Base-by-base conservation (phyloP, 2,888 invertebrate species). In the Auanema freiburgensis region DNA sequence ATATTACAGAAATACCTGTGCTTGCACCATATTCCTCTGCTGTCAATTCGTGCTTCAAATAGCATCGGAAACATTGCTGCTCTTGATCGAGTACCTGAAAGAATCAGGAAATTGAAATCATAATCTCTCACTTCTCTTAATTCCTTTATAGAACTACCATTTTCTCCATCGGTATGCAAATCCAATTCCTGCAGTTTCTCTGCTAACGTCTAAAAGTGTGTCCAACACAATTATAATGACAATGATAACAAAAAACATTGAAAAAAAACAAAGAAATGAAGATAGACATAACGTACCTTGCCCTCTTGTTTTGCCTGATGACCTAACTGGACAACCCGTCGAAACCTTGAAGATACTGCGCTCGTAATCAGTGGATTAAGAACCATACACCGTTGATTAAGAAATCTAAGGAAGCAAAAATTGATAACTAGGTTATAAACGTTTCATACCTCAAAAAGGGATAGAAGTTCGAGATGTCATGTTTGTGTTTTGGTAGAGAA, bases 251-350 rank as follows among this genome's bases (percentile, higher is more conserved):
- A 43, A 43, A 43, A 12, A 43, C 43, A 43, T 14, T 43, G 12
- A 43, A 14, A 43, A 43, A 43, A 14, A 43, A 12, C 43, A 14
- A 43, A 14, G 43, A 14, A 14, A 43, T 18, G 46, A 21, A 46
- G 18, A 16, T 3, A 46, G 43, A 16, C 46, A 46, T 16, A 11
- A 44, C 24, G 23, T 43, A 66, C 70, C 42, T 66, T 71, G 25
- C 67, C 63, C 46, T 71, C 68, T 6, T 59, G 44, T 18, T 57
- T 42, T 0, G 72, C 72, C 46, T 69, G 63, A 11, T 72, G 56
- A 10, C 63, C 62, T 25, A 72, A 54, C 24, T 72, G 69, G n/a
- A 69, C 62, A 16, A 72, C 63, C 50, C 62, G 60, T 24, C 69
- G 51, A 11, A 68, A 66, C 24, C 72, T 49, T 2, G 72, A 66